These are phyloP conservation scores for Crenuchus spilurus DNA, from an alignment of 2,797 vertebrate species.

Conservation along the genomic window DNA sequence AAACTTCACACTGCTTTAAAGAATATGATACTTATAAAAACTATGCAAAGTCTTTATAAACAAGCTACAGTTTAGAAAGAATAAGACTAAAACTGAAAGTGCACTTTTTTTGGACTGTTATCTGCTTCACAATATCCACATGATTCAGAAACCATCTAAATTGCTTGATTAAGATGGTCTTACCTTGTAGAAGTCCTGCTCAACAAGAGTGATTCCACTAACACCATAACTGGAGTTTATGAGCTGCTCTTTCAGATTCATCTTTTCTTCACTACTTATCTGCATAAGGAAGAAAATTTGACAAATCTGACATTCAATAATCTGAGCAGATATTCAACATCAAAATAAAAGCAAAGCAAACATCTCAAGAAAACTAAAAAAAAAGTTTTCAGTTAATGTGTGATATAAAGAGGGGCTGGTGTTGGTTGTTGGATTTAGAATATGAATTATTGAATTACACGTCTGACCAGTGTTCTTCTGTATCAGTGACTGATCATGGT, in stretches of 20 bases:
- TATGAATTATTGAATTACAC: too few relatives aligned
- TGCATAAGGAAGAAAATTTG: slow-evolving; percentile 66
- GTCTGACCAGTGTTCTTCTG: not conserved
- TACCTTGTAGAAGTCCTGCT: slow-evolving; percentile 89
- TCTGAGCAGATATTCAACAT: not conserved
- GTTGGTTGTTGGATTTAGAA: too few relatives aligned
- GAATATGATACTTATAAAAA: too few relatives aligned
- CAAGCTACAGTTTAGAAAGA: not conserved
- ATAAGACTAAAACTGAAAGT: too few relatives aligned
- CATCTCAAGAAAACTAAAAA: not conserved
- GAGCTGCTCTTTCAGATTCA: slow-evolving; percentile 74
- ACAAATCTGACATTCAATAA: too few relatives aligned
- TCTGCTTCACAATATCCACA: too few relatives aligned
- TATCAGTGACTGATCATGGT: not conserved
- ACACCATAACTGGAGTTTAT: slow-evolving; percentile 76
- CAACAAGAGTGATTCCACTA: slow-evolving; percentile 66
- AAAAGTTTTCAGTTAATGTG: too few relatives aligned
- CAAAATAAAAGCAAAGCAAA: not conserved
- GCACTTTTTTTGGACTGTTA: too few relatives aligned
- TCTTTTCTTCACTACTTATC: slow-evolving; percentile 82
- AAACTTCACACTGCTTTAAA: too few relatives aligned
- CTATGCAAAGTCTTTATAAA: too few relatives aligned
- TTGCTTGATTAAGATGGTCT: slow-evolving; percentile 48
- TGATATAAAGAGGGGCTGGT: too few relatives aligned
- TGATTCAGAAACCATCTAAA: not conserved